Conservation (phyloP, 2,113 vertebrate genomes). For the Haemorhous mexicanus region DNA sequence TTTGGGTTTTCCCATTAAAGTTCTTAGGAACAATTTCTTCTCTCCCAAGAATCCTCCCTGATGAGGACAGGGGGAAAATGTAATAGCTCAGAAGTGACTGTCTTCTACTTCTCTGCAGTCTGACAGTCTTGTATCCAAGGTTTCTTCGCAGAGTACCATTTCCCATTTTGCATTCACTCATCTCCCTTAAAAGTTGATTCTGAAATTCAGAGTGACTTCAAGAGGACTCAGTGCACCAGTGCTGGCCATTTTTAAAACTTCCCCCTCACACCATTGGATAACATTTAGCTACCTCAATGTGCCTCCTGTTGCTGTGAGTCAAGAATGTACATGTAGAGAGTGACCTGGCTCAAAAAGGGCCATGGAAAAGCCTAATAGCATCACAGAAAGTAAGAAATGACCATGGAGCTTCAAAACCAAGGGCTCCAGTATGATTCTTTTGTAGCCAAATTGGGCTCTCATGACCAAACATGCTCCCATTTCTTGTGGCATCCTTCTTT, state of each 20-base stretch:
- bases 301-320: background rate
- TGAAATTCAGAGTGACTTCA: background rate
- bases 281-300: background rate
- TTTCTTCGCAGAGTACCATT: background rate
- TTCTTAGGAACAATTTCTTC: background rate
- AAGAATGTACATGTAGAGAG: background rate
- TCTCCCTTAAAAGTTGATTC: background rate
- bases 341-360: background rate
- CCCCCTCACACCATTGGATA: background rate
- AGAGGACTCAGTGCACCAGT: background rate
- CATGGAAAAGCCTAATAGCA: background rate
- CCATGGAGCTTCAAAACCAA: background rate
- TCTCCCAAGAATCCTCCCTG: background rate
- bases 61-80: background rate
- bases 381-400: background rate
- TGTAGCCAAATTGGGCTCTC: background rate
- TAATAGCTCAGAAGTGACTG: background rate
- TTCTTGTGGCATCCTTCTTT: background rate
- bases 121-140: background rate
- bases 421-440: background rate
- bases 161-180: background rate
- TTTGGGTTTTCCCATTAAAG: background rate
- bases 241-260: background rate
- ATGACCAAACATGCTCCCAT: accelerated
- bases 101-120: background rate